These are phyloP conservation scores for Heterodera filipjevi DNA, from an alignment of 2,888 invertebrate genomes.

Conservation along the genomic window DNA sequence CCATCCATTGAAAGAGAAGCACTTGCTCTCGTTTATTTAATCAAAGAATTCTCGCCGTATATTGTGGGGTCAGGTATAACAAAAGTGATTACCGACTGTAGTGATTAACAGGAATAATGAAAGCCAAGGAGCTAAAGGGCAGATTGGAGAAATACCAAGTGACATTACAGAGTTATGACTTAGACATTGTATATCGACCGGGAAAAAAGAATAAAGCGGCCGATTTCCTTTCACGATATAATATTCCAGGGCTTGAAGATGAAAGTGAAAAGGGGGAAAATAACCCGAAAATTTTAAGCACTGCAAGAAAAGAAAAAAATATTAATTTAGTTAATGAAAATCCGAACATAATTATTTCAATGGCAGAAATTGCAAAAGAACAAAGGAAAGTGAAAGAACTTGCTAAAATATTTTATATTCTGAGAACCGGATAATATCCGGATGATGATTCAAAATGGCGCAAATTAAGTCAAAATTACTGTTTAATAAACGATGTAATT, in stretches of 20 bases:
- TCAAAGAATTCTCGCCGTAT: conserved; percentile 34
- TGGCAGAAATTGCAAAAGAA: neutral
- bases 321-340: neutral
- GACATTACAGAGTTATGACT: conserved; percentile 33
- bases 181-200: conserved; percentile 42
- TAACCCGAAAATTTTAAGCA: no score
- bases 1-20: conserved; percentile 36
- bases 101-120: conserved; percentile 31
- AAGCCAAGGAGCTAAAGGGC: conserved; percentile 31
- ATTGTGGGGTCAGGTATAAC: conserved; percentile 32
- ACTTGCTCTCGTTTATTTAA: conserved; percentile 36
- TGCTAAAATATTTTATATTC: neutral
- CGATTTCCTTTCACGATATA: conserved; percentile 43
- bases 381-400: neutral
- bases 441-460: neutral
- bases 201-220: conserved; percentile 43
- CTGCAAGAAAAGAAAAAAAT: no score
- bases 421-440: neutral
- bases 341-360: neutral
- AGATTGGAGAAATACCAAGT: conserved; percentile 38
- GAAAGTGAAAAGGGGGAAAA: neutral
- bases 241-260: neutral
- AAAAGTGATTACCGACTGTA: conserved; percentile 34
- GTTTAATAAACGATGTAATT: neutral
- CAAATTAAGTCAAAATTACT: neutral